Evolutionary conservation across 2,888 invertebrate genomes (phyloP).

Genomic region (Elysia crispata): DNA sequence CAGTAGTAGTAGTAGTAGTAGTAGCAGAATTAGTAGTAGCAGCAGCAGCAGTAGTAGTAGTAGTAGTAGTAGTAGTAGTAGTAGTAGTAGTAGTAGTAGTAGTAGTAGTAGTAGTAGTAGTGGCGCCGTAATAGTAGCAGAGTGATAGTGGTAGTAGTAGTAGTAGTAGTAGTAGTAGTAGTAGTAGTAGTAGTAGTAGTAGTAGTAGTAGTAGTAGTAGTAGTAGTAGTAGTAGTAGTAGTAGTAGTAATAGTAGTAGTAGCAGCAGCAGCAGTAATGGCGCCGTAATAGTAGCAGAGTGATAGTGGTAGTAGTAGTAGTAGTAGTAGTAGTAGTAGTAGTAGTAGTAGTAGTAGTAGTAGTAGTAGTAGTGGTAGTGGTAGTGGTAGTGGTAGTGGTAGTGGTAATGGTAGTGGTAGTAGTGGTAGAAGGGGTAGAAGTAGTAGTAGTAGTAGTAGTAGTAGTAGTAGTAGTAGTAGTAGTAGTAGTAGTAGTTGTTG

Average conservation of each 20-base stretch:
- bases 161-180: constrained; percentile 19
- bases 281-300: too few relatives aligned
- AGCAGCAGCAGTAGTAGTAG: constrained; percentile 1
- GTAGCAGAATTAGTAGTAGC: too few relatives aligned
- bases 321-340: constrained; percentile 15
- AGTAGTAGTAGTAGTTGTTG: constrained; percentile 13
- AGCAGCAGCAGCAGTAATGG: constrained; percentile 18
- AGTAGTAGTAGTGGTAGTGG: constrained; percentile 10
- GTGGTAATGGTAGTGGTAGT: constrained; percentile 11
- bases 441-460: constrained; percentile 5
- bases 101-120: constrained; percentile 37
- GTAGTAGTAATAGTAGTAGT: constrained; percentile 25
- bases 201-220: constrained; percentile 14
- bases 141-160: constrained; percentile 21
- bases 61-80: constrained; percentile 19
- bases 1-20: constrained; percentile 15
- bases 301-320: constrained; percentile 27
- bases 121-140: not conserved
- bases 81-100: constrained; percentile 27
- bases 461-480: constrained; percentile 2
- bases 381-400: constrained; percentile 3
- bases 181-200: constrained; percentile 13
- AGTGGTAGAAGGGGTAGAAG: not conserved
- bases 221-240: constrained; percentile 23
- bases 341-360: constrained; percentile 18